Evolutionary conservation across 2,113 vertebrate species (phyloP).

Genomic region (Colaptes auratus): DNA sequence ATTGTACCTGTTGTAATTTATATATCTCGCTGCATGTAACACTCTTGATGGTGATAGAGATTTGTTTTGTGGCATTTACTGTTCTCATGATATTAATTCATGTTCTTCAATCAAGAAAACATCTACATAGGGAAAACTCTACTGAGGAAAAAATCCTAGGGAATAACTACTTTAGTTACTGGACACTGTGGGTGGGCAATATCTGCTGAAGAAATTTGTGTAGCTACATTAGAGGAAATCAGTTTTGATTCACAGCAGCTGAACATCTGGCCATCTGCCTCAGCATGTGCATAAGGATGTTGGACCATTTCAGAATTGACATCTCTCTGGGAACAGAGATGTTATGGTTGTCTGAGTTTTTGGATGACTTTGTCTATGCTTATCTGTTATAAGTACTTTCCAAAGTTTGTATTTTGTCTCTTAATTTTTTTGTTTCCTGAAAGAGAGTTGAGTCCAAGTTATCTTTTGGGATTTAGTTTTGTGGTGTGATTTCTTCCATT

Average conservation of each 20-base stretch:
- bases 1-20: neutral
- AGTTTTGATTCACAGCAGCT: neutral
- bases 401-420: neutral
- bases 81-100: neutral
- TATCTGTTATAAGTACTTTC: neutral
- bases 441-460: too few relatives aligned
- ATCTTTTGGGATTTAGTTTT: too few relatives aligned
- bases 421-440: neutral
- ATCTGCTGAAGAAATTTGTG: neutral
- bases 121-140: too few relatives aligned
- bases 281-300: neutral
- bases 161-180: neutral
- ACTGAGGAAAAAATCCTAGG: accelerated
- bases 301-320: neutral
- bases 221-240: neutral
- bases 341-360: neutral
- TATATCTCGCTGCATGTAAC: neutral
- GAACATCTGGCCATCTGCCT: neutral
- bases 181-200: neutral
- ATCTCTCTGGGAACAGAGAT: neutral
- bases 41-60: neutral
- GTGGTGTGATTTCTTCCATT: too few relatives aligned
- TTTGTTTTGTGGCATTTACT: neutral
- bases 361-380: neutral
- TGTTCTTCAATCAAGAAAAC: neutral